Evolutionary conservation across 2,888 invertebrate species (phyloP), one percentile per base, ranked within the genome.

Genomic region (Andrena bucephala): DNA sequence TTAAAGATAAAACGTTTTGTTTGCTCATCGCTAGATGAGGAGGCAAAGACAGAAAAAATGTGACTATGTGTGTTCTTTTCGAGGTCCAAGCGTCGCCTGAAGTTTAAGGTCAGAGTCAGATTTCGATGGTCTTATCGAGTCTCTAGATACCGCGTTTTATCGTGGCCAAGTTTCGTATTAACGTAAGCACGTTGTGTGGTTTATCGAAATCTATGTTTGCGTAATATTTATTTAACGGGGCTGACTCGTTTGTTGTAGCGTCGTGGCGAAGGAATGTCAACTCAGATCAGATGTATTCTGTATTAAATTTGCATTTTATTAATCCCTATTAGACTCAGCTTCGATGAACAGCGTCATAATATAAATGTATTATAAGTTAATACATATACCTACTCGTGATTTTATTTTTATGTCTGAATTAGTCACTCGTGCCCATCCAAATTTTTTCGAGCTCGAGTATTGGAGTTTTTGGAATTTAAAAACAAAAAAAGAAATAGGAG

Each of bases 41-140:
- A 33, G 3, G 10, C 8, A 10, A 24, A 36, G 59, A 50, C 20
- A 42, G 31, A 33, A 69, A 59, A 29, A 50, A 60, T n/a, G n/a
- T 10, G 16, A 31, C 27, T 57, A 5, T 29, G 13, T 16, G 20
- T 29, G 52, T n/a, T 60, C 60, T 24, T 66, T 73, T 62, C 54
- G 33, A 83, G 72, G 62, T 60, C 60, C 59, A 54, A 42, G 54
- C 66, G 62, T 36, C 65, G 63, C 52, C 29, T 88, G 85, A 89
- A 89, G 88, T 88, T 89, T 89, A 89, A 89, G 88, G 88, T 89
- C 89, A 89, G 69, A 77, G 75, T 70, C 81, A 67, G 65, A 78
- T 85, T 86, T 69, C 79, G 72, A 70, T 63, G 75, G 62, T 69
- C 87, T 88, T 88, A 88, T 88, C 88, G 73, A n/a, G 29, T 33